Evolutionary conservation across 2,113 vertebrate species (phyloP), one percentile per base, ranked within the genome.

Genomic region (Eublepharis macularius): DNA sequence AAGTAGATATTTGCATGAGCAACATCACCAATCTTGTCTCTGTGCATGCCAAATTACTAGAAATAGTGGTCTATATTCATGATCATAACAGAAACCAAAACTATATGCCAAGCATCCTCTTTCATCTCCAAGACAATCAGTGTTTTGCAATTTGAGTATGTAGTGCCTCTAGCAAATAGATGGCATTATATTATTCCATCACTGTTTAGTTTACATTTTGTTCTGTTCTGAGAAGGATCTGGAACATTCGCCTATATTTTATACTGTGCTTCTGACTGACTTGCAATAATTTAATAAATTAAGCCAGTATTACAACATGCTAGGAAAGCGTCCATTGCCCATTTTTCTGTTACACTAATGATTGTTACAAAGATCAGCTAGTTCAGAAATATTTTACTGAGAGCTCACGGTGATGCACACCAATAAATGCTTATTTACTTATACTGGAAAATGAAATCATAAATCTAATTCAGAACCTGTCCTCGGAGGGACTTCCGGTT

Each of bases 1-100:
- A 75, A 84, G 87, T 8, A 16, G 34, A 82, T 36, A 87, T 21
- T 1, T 47, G 32, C 21, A 9, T 5, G 21, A 43, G 29, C 45
- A 32, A 41, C 54, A 88, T 36, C 1, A 74, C 69, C 65, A 10
- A 83, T 24, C 11, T 32, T 83, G 2, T 49, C 26, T 51, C 54
- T 88, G 0, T 47, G 80, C 86, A 45, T 80, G 54, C 26, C 81
- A 84, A 16, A 54, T 68, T 32, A 63, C 7, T 79, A 6, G 69
- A 34, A 86, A 86, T 65, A n/a, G 77, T 74, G 60, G 69, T 60
- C 77, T 77, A 47, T 70, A 19, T 80, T 90, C 69, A 75, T n/a
- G n/a, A n/a, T n/a, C n/a, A 41, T 74, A 73, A 72, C 77, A 82
- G 80, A 54, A 77, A 68, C 5, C 54, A 81, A 68, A 82, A 39